Percentiles rank a stretch among this genome's conserved stretches.
phyloP scores from a whole-genome alignment of 1,140 invertebrate species.

The Matsumurasca onukii region DNA sequence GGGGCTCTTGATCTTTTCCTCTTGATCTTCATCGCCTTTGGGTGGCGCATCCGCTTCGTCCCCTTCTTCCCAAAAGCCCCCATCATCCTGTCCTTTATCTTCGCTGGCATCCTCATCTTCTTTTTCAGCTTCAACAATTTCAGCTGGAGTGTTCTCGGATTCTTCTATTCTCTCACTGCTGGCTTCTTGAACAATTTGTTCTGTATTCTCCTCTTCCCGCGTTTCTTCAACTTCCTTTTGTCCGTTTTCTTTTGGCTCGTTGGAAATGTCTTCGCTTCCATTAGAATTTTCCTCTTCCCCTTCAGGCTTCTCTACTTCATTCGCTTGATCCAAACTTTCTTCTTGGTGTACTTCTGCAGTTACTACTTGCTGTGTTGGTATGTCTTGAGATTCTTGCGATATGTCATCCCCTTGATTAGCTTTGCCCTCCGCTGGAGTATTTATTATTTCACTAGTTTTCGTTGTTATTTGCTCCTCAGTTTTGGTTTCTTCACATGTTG shows the following conservation, averaged over 20 bases:
- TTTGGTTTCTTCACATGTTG: slow-evolving; percentile 31
- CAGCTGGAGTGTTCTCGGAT: too few relatives aligned
- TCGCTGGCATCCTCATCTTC: too few relatives aligned
- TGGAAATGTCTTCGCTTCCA: slow-evolving; percentile 30
- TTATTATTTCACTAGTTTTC: slow-evolving; percentile 25
- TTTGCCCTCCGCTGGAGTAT: not conserved
- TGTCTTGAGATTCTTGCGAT: slow-evolving; percentile 43
- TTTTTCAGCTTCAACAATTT: too few relatives aligned
- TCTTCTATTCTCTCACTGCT: slow-evolving; percentile 23
- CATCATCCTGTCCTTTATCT: too few relatives aligned
- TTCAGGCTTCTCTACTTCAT: slow-evolving; percentile 11
- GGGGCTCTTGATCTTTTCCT: too few relatives aligned
- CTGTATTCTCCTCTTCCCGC: slow-evolving; percentile 2
- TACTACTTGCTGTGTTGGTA: slow-evolving; percentile 32
- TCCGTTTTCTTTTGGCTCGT: too few relatives aligned
- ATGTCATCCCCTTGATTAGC: not conserved
- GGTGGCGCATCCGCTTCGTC: slow-evolving; percentile 12
- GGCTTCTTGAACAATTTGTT: slow-evolving; percentile 28
- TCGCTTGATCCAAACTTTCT: slow-evolving; percentile 20
- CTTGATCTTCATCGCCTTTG: too few relatives aligned
- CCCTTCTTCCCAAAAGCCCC: too few relatives aligned
- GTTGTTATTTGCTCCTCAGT: slow-evolving; percentile 23
- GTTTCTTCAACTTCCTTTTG: slow-evolving; percentile 17
- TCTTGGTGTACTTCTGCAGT: slow-evolving; percentile 27
- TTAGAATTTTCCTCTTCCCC: slow-evolving; percentile 1